These are phyloP conservation scores for Drosophila ironensis DNA, from an alignment of 1,140 invertebrate species.

Conservation along the genomic window DNA sequence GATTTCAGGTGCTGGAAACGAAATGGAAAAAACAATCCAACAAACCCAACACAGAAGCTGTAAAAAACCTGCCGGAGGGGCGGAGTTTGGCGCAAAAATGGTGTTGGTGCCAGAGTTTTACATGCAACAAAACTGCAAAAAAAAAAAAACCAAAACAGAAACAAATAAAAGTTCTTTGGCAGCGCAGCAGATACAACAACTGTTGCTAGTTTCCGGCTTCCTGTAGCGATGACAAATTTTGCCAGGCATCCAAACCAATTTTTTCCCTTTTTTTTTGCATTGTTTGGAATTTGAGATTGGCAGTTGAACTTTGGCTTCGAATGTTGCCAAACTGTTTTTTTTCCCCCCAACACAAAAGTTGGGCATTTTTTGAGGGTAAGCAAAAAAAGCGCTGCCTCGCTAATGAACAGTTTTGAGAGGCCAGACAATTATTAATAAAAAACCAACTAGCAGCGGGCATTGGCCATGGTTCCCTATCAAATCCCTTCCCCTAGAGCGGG, in stretches of 20 bases:
- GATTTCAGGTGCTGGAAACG: constrained; percentile 37
- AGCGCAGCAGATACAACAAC: constrained; percentile 59
- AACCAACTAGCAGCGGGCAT: no score
- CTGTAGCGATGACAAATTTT: constrained; percentile 71
- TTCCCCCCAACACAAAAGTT: neutral
- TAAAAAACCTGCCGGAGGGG: neutral
- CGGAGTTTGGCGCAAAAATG: no score
- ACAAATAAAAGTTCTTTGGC: constrained; percentile 57
- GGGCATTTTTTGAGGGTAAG: neutral
- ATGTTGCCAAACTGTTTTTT: neutral
- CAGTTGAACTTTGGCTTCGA: constrained; percentile 33
- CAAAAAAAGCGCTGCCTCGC: neutral
- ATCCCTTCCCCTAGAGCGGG: neutral
- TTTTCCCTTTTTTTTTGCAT: neutral
- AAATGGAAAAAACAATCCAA: constrained; percentile 20
- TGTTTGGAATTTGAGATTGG: constrained; percentile 15
- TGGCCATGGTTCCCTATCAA: no score
- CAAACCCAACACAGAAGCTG: constrained; percentile 12
- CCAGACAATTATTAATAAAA: constrained; percentile 17
- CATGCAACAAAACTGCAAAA: constrained; percentile 18
- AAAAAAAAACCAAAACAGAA: neutral
- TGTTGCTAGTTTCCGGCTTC: constrained; percentile 78
- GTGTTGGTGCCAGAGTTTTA: constrained; percentile 6
- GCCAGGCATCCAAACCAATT: constrained; percentile 36
- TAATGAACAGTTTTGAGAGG: neutral